Evolutionary conservation across 2,113 vertebrate species (phyloP).

Genomic region (Sinocyclocheilus anophthalmus): DNA sequence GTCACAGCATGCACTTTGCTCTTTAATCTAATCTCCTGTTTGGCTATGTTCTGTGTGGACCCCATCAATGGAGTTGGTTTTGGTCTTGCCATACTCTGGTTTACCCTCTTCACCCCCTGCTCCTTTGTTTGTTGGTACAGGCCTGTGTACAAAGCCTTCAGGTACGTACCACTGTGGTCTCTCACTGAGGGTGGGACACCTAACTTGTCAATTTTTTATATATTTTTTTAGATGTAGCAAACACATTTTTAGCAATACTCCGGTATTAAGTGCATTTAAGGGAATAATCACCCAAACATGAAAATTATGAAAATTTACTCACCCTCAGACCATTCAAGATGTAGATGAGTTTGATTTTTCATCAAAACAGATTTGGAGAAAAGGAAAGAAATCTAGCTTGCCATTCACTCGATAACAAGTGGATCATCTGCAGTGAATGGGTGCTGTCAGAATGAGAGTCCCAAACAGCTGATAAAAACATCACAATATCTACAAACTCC

Average conservation of each 20-base stretch:
- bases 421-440: too few relatives aligned
- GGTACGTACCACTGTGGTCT: conserved; percentile 69
- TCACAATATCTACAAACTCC: too few relatives aligned
- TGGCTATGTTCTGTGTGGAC: conserved; percentile 86
- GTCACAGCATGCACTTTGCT: conserved; percentile 81
- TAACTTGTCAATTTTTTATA: too few relatives aligned
- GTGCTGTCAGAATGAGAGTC: too few relatives aligned
- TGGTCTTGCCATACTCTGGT: conserved; percentile 93
- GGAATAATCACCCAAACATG: too few relatives aligned
- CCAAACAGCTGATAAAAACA: too few relatives aligned
- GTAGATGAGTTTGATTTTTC: background rate
- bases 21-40: conserved; percentile 86
- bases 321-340: too few relatives aligned
- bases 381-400: background rate
- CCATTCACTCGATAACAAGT: too few relatives aligned
- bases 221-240: too few relatives aligned
- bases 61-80: conserved; percentile 76
- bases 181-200: background rate
- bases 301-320: too few relatives aligned
- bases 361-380: background rate
- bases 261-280: too few relatives aligned
- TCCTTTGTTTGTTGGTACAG: conserved; percentile 97
- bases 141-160: conserved; percentile 96
- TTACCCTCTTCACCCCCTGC: conserved; percentile 90
- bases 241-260: too few relatives aligned